Evolutionary conservation across 2,113 vertebrate species (phyloP).

Genomic region (Rhynchomys soricoides): DNA sequence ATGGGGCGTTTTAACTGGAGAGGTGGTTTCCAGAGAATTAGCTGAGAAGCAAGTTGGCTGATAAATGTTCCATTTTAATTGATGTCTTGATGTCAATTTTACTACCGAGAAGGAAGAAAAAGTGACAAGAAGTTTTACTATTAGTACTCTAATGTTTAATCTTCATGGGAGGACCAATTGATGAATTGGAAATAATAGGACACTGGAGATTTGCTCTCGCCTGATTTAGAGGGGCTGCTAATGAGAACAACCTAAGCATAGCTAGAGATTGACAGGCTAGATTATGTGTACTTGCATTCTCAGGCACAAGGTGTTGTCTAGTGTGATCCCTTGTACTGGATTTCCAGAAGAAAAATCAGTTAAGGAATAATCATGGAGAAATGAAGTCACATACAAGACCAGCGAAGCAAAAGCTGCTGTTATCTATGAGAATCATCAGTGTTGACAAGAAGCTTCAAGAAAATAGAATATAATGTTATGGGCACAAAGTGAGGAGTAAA

Average conservation of each 20-base stretch:
- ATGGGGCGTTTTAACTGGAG: neutral
- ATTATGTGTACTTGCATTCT: neutral
- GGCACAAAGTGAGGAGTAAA: neutral
- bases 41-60: constrained; percentile 34
- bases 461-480: neutral
- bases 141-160: constrained; percentile 16
- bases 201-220: neutral
- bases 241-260: neutral
- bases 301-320: neutral
- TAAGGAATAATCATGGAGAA: neutral
- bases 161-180: neutral
- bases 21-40: constrained; percentile 17
- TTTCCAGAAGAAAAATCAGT: constrained; percentile 2
- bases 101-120: constrained; percentile 23
- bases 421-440: neutral
- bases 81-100: constrained; percentile 46
- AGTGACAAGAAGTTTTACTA: constrained; percentile 45
- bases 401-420: neutral
- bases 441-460: neutral
- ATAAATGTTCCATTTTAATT: constrained; percentile 43
- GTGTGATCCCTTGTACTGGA: neutral
- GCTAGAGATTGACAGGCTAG: neutral
- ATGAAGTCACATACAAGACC: neutral
- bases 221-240: neutral
- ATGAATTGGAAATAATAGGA: constrained; percentile 54